Evolutionary conservation across 2,797 vertebrate species (phyloP).

Genomic region (Gobionotothen gibberifrons): DNA sequence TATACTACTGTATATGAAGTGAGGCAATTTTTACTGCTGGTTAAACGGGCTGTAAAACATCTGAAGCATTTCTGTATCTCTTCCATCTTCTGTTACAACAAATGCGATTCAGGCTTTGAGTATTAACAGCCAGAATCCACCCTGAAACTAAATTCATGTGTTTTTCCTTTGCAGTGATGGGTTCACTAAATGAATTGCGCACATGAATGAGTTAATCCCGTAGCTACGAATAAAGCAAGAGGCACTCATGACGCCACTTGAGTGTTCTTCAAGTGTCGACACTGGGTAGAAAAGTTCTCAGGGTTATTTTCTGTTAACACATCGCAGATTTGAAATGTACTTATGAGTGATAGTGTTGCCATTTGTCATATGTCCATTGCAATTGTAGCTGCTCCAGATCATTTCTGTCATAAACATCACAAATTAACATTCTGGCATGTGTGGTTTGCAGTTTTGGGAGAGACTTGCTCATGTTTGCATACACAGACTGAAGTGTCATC

Average conservation of each 20-base stretch:
- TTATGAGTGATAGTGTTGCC: conserved; percentile 62
- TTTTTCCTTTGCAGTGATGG: conserved; percentile 48
- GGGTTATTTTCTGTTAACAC: conserved; percentile 70
- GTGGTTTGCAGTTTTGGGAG: conserved; percentile 69
- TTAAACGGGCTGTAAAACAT: conserved; percentile 77
- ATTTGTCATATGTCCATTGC: conserved; percentile 49
- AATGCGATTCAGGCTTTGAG: conserved; percentile 55
- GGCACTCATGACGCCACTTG: conserved; percentile 58
- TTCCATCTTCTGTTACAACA: conserved; percentile 58
- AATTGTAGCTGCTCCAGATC: conserved; percentile 54
- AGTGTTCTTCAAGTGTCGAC: conserved; percentile 60
- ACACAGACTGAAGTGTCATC: conserved; percentile 59
- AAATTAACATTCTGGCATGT: conserved; percentile 77
- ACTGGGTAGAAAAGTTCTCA: conserved; percentile 65
- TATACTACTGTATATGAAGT: conserved; percentile 67
- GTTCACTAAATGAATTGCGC: conserved; percentile 39
- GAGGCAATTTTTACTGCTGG: conserved; percentile 61
- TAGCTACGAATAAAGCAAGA: conserved; percentile 55
- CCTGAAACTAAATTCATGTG: conserved; percentile 56
- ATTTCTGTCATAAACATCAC: conserved; percentile 76
- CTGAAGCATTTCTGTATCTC: conserved; percentile 68
- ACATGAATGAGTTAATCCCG: conserved; percentile 68
- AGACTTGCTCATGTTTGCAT: conserved; percentile 63
- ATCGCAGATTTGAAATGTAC: conserved; percentile 63
- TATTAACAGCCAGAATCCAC: conserved; percentile 49